A percentile compares a stretch with the other conserved stretches of the same genome.
Evolutionary conservation across 2,888 invertebrate species (phyloP).

Genomic region (Silvanus unidentatus): DNA sequence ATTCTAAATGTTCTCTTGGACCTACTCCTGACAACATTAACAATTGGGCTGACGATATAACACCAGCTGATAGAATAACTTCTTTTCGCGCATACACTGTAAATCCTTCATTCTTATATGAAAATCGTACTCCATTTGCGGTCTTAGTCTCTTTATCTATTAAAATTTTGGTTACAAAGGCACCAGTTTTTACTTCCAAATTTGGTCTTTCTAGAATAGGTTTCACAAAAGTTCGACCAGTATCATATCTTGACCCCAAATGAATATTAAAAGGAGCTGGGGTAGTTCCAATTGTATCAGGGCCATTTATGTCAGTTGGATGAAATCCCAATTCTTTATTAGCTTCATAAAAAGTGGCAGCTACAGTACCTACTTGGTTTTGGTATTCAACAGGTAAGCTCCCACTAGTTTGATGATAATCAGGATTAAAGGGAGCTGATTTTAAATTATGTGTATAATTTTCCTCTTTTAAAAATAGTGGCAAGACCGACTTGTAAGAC

Average conservation of each 20-base stretch:
- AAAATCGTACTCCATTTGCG: constrained; percentile 62
- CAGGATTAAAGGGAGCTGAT: constrained; percentile 7
- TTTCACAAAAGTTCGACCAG: constrained; percentile 67
- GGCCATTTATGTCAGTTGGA: constrained; percentile 62
- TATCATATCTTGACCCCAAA: constrained; percentile 67
- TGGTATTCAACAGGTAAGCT: background rate
- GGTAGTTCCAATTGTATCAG: constrained; percentile 58
- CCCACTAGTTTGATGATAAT: constrained; percentile 9
- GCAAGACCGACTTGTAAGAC: constrained; percentile 54
- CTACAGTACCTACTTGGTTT: background rate
- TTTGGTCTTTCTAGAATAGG: constrained; percentile 60
- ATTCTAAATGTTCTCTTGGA: constrained; percentile 54
- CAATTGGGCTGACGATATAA: constrained; percentile 75
- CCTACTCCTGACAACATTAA: constrained; percentile 78
- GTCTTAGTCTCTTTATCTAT: constrained; percentile 55
- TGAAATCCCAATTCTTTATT: constrained; percentile 62
- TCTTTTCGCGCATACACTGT: constrained; percentile 59
- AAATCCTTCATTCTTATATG: constrained; percentile 52
- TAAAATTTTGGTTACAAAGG: constrained; percentile 56
- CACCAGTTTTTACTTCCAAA: constrained; percentile 62
- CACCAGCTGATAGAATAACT: constrained; percentile 70
- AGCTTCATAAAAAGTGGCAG: constrained; percentile 43
- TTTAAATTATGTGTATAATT: constrained; percentile 10
- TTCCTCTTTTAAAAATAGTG: constrained; percentile 42
- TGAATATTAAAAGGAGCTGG: constrained; percentile 62